Conservation (phyloP, 2,888 invertebrate genomes). For the Dugesia japonica region DNA sequence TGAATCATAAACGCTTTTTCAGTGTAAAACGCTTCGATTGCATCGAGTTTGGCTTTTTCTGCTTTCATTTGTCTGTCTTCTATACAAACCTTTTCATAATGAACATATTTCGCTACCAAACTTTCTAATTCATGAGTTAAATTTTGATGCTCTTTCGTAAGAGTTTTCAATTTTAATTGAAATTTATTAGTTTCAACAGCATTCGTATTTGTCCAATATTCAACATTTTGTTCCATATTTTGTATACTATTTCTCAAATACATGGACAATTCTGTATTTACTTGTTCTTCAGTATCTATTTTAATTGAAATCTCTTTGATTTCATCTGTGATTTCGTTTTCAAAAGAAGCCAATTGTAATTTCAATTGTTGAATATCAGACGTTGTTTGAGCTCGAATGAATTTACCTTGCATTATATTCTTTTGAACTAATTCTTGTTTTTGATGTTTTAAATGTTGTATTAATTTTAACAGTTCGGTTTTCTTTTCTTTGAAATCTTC, state of each 20-base stretch:
- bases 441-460: neutral
- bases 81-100: constrained; percentile 3
- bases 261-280: neutral
- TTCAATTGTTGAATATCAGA: neutral
- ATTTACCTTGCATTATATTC: neutral
- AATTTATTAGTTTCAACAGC: neutral
- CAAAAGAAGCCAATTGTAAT: neutral
- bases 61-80: neutral
- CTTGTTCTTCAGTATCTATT: neutral
- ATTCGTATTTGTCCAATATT: neutral
- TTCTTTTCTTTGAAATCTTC: neutral
- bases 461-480: neutral
- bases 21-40: neutral
- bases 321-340: neutral
- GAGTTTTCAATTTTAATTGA: neutral
- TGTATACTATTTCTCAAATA: neutral
- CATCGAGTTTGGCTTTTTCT: neutral
- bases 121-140: neutral
- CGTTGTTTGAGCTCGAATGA: neutral
- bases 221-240: neutral
- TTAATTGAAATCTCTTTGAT: neutral
- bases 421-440: constrained; percentile 6
- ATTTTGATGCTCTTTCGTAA: neutral
- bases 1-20: neutral
- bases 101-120: neutral